Evolutionary conservation across 2,797 vertebrate species (phyloP), one percentile per base, ranked within the genome.

Genomic region (Lutjanus campechanus): DNA sequence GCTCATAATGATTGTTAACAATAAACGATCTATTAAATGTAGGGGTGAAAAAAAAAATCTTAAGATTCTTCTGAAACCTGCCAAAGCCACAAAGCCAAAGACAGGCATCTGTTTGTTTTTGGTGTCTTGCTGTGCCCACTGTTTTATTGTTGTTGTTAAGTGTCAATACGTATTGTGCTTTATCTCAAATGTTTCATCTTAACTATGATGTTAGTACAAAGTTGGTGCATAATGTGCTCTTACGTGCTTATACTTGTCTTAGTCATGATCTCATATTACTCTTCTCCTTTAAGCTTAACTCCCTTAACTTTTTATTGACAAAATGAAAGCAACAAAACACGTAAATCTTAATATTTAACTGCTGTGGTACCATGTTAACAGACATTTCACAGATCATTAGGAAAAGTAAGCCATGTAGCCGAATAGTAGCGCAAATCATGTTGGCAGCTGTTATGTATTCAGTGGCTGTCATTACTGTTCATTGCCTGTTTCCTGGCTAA

Each of bases 401-500:
- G 6, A 64, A 49, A 65, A 70, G 56, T 41, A 25, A 51, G 55
- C 12, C 54, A 22, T 44, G 16, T 36, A 16, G 13, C 15, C 1
- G 43, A 75, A 78, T 40, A 76, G 51, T 65, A 44, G 44, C 20
- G 17, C 44, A 66, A 81, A 77, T 83, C 15, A 22, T 61, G 25
- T 22, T 66, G 53, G 58, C 54, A 72, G 60, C 55, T 69, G n/a
- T 65, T 81, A 70, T 76, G 61, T 62, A 49, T 74, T 85, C 29
- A 71, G 36, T 71, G 54, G 53, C 56, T 72, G 36, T 69, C 49
- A 82, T 85, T 81, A 79, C 11, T 53, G 36, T 65, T 84, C 62
- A 76, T 76, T 85, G 64, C 68, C 66, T 59, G 72, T 64, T 64
- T 68, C 47, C 69, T 79, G 77, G 81, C 73, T 66, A 22, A 29